Conservation (phyloP, 2,113 vertebrate species). For the Ctenodactylus gundi region DNA sequence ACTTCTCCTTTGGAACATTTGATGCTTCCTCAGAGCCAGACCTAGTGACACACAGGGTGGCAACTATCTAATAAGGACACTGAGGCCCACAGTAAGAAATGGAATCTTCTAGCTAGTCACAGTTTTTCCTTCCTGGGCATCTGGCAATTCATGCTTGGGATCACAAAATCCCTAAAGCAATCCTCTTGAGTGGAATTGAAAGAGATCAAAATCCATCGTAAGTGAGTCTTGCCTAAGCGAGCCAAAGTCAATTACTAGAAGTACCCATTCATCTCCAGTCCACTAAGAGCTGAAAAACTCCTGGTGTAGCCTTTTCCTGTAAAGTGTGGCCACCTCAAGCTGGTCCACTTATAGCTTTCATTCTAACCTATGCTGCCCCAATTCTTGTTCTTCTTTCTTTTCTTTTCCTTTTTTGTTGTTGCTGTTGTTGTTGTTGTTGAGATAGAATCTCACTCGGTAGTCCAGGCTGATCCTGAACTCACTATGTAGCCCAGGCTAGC, state of each 20-base stretch:
- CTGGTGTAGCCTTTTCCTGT: neutral
- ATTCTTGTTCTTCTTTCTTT: no score
- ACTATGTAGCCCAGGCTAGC: no score
- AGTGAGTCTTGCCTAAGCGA: neutral
- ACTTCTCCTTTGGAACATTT: neutral
- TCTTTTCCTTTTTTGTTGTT: no score
- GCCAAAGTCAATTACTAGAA: neutral
- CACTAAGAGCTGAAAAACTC: neutral
- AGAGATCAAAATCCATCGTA: neutral
- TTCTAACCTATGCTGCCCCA: neutral
- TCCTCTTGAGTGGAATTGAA: neutral
- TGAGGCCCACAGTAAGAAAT: neutral
- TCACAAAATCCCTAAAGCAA: neutral
- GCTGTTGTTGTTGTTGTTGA: no score
- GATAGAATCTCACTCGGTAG: no score
- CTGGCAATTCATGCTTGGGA: no score
- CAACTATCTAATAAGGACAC: neutral
- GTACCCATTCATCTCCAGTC: neutral
- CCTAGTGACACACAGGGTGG: neutral
- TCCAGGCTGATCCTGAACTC: no score
- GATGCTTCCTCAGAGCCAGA: neutral
- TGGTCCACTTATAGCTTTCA: neutral
- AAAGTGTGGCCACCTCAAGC: neutral
- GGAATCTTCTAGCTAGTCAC: neutral
- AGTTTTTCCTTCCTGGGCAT: neutral